Evolutionary conservation across 2,797 vertebrate genomes (phyloP).

Genomic region (Gallirallus australis): DNA sequence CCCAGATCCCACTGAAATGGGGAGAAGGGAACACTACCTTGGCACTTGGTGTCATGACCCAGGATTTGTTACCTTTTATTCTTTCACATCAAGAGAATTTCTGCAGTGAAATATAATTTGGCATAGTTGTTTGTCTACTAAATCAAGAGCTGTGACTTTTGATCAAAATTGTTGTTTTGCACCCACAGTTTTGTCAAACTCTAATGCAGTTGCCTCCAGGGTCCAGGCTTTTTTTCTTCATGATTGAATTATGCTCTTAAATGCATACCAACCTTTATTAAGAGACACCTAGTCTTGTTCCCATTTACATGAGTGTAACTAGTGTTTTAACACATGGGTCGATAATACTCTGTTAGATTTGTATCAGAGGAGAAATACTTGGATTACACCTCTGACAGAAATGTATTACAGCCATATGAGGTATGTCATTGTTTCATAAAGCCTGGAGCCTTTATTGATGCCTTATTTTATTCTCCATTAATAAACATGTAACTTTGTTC

Average conservation of each 20-base stretch:
- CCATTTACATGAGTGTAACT: neutral
- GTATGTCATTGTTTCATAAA: neutral
- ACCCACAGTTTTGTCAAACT: neutral
- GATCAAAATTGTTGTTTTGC: no score
- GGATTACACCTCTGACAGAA: neutral
- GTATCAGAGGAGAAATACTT: neutral
- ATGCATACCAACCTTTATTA: neutral
- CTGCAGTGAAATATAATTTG: neutral
- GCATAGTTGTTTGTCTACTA: neutral
- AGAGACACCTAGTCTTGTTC: rapidly evolving
- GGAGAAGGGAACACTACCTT: neutral
- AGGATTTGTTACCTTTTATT: neutral
- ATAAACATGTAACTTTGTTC: neutral
- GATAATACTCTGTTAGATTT: neutral
- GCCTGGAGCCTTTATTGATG: neutral
- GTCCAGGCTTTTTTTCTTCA: neutral
- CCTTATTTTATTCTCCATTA: neutral
- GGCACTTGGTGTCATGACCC: rapidly evolving
- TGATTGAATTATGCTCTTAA: neutral
- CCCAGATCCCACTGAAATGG: neutral
- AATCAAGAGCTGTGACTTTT: neutral
- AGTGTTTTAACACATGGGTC: neutral
- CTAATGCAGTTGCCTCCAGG: neutral
- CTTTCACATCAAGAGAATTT: neutral
- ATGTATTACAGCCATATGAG: neutral